Evolutionary conservation across 2,888 invertebrate genomes (phyloP).

Genomic region (Machimus atricapillus): DNA sequence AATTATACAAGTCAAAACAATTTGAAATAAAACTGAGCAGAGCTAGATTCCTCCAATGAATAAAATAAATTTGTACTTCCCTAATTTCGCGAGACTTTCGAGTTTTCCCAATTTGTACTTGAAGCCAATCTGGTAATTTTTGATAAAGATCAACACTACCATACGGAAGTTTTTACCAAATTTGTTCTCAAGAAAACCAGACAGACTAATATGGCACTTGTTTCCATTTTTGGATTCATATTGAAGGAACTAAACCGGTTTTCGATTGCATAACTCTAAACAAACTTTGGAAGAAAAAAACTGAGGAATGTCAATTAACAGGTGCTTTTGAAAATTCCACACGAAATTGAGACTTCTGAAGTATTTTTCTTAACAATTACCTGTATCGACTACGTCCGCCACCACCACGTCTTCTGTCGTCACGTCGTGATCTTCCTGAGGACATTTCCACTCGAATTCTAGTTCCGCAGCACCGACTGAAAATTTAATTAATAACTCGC

Average conservation of each 20-base stretch:
- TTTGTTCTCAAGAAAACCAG: too few relatives aligned
- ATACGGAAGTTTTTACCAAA: too few relatives aligned
- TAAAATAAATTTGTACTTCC: too few relatives aligned
- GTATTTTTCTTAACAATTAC: conserved; percentile 34
- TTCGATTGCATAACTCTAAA: background rate
- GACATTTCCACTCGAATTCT: conserved; percentile 94
- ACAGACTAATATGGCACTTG: too few relatives aligned
- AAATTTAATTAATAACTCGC: conserved; percentile 46
- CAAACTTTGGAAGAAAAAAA: background rate
- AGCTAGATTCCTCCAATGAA: too few relatives aligned
- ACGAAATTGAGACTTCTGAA: background rate
- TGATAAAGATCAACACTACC: too few relatives aligned
- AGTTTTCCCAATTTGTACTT: too few relatives aligned
- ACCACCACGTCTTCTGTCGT: conserved; percentile 66
- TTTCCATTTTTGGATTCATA: background rate
- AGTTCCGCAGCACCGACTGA: conserved; percentile 85
- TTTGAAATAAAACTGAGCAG: too few relatives aligned
- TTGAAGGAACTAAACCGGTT: background rate
- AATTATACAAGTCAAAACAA: too few relatives aligned
- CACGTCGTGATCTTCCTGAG: conserved; percentile 80
- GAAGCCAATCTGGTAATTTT: too few relatives aligned
- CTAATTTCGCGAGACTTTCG: too few relatives aligned
- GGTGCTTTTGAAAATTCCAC: background rate
- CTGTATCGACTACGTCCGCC: conserved; percentile 54
- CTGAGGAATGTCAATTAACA: background rate